Evolutionary conservation across 2,797 vertebrate genomes (phyloP), one percentile per base, ranked within the genome.

Genomic region (Uromys caudimaculatus): DNA sequence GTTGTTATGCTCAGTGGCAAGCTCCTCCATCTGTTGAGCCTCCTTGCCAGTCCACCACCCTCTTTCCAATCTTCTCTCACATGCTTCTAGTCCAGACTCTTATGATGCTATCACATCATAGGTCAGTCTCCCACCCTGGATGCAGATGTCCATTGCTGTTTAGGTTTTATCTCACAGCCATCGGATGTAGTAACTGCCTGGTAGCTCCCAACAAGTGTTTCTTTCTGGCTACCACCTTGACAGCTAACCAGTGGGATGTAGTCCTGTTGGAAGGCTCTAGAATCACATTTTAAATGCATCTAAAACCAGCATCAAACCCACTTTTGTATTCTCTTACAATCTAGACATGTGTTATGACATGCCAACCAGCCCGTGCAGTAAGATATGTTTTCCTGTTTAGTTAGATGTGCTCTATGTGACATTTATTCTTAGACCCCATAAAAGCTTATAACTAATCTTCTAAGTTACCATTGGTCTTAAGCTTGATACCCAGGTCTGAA

Each of bases 261-360:
- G 27, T 96, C 58, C 67, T 79, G 52, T 87, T 73, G 62, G 50
- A 73, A 32, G 32, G 85, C 67, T 10, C 54, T 47, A 19, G 73
- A 93, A 84, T 93, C 95, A 56, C 35, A 88, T 93, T 92, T 94
- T 90, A 56, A 91, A 64, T 82, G 90, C 82, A 64, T 73, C 29
- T 35, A 44, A 93, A 93, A 76, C 35, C n/a, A 75, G 78, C 79
- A 76, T 89, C 71, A 89, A 93, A 87, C 85, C 69, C 56, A 67
- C 58, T 29, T 97, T 97, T 88, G 91, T 92, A 71, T 83, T 97
- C 67, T 94, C 77, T 94, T 96, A 67, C 38, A 64, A 62, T 14
- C 19, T 62, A 95, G 95, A 78, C 58, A 60, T 67, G 69, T 69
- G 91, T 38, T 69, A 29, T n/a, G n/a, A 76, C 38, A 60, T 67